Percentiles rank a stretch among this genome's conserved stretches.
Evolutionary conservation across 2,113 vertebrate genomes (phyloP).

Genomic region (Chlorodrepanis virens): DNA sequence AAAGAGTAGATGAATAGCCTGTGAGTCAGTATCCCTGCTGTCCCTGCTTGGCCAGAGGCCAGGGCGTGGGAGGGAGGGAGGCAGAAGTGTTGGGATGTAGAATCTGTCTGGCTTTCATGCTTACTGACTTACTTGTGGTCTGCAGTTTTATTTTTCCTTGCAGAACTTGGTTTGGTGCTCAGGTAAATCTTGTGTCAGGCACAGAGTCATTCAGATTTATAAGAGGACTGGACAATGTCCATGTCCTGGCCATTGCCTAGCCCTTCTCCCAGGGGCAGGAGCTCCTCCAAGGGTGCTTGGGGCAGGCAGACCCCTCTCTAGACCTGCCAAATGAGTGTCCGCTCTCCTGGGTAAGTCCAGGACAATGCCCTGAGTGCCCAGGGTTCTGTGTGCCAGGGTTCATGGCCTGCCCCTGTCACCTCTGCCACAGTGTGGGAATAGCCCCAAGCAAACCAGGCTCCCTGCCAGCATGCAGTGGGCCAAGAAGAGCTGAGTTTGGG

Average conservation of each 20-base stretch:
- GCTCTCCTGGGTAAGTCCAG: not conserved
- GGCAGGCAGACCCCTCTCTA: not conserved
- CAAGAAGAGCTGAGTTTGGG: not conserved
- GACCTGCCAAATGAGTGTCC: not conserved
- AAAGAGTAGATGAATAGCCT: not conserved
- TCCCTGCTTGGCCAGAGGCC: not conserved
- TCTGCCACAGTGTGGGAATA: not conserved
- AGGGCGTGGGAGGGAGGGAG: not conserved
- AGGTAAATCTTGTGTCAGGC: not conserved
- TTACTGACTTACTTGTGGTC: not conserved
- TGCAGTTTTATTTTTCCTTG: not conserved
- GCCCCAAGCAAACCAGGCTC: not conserved
- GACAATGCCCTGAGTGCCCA: not conserved
- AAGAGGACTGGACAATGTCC: not conserved
- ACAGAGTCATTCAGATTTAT: not conserved
- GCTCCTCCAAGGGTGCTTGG: not conserved
- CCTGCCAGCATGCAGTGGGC: not conserved
- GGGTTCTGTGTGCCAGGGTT: not conserved
- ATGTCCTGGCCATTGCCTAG: not conserved
- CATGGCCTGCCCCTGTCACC: not conserved
- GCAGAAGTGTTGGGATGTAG: not conserved
- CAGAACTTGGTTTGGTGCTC: not conserved
- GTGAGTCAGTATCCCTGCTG: constrained; percentile 6
- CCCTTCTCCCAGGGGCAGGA: not conserved
- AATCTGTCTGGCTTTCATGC: not conserved